Base-by-base conservation (phyloP, 2,797 vertebrate genomes). In the Paguma larvata region DNA sequence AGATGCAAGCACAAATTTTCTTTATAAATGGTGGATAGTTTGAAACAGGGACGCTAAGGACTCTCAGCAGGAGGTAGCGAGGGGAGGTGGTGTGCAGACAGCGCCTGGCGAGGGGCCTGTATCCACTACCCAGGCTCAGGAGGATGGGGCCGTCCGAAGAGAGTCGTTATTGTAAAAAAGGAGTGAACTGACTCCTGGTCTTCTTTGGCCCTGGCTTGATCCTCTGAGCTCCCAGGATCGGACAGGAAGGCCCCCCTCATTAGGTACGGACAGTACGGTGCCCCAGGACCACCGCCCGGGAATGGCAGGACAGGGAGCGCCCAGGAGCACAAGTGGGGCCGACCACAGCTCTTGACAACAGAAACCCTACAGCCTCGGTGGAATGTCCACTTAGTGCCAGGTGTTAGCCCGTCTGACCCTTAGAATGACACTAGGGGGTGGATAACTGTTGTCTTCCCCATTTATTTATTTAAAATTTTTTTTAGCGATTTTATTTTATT, bases 71-170 rank as follows among this genome's bases (percentile, higher is more conserved):
- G 77, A 41, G 30, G n/a, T 1, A 68, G 56, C 5, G 23, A 73
- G 70, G 38, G 21, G 32, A 38, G 2, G 46, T 0, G 3, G 18
- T 34, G 15, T 2, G 1, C 0, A 6, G 18, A 3, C 3, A 23
- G 10, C 2, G 7, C 21, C 5, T 4, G 21, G 86, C 11, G n/a
- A 13, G 6, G 23, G 1, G 30, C n/a, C 32, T 5, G 38, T 48
- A 1, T 27, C 59, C 1, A 0, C 51, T 13, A 11, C 32, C 34
- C 32, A 30, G 51, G 32, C 38, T 38, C 9, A 11, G 53, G 62
- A 51, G 65, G n/a, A 73, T 0, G 5, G 30, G 2, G 7, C 38
- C 15, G 11, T 32, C 18, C 44, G 9, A 3, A 38, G 5, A 72
- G n/a, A 85, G 41, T 21, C n/a, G 10, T 41, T 34, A 21, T 21